phyloP scores from a whole-genome alignment of 2,113 vertebrate species.

The Thunnus thynnus region DNA sequence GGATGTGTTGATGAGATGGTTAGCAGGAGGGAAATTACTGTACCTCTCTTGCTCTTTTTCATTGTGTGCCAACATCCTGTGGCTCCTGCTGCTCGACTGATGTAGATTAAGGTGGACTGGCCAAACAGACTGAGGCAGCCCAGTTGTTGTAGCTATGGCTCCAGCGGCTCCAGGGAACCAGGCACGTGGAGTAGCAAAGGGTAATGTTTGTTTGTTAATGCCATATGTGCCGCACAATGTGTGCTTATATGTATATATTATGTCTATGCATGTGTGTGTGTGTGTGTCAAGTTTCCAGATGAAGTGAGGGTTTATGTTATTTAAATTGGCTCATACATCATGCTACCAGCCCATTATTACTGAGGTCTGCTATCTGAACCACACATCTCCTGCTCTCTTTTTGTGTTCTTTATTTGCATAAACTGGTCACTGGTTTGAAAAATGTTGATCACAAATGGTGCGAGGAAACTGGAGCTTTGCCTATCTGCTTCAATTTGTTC shows the following conservation, averaged over 20 bases:
- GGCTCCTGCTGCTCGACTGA: slow-evolving; percentile 59
- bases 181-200: slow-evolving; percentile 48
- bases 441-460: slow-evolving; percentile 71
- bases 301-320: slow-evolving; percentile 66
- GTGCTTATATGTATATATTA: slow-evolving; percentile 24
- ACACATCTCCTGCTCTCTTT: slow-evolving; percentile 70
- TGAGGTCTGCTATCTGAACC: slow-evolving; percentile 69
- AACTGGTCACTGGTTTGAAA: slow-evolving; percentile 77
- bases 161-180: slow-evolving; percentile 51
- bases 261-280: slow-evolving; percentile 10
- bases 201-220: slow-evolving; percentile 58
- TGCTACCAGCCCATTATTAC: slow-evolving; percentile 68
- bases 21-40: slow-evolving; percentile 34
- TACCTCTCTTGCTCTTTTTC: slow-evolving; percentile 29
- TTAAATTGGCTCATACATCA: slow-evolving; percentile 75
- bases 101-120: slow-evolving; percentile 69
- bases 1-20: slow-evolving; percentile 29
- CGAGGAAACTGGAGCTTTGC: slow-evolving; percentile 68
- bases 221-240: slow-evolving; percentile 32
- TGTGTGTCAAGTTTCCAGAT: slow-evolving; percentile 63
- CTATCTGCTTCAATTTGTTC: slow-evolving; percentile 72
- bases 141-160: slow-evolving; percentile 71
- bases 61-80: slow-evolving; percentile 60
- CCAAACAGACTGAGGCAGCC: slow-evolving; percentile 69
- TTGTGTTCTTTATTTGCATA: slow-evolving; percentile 77